A percentile compares a stretch with the other conserved stretches of the same genome.
Evolutionary conservation across 1,140 invertebrate species (phyloP).

Genomic region (Paraescarpia echinospica): DNA sequence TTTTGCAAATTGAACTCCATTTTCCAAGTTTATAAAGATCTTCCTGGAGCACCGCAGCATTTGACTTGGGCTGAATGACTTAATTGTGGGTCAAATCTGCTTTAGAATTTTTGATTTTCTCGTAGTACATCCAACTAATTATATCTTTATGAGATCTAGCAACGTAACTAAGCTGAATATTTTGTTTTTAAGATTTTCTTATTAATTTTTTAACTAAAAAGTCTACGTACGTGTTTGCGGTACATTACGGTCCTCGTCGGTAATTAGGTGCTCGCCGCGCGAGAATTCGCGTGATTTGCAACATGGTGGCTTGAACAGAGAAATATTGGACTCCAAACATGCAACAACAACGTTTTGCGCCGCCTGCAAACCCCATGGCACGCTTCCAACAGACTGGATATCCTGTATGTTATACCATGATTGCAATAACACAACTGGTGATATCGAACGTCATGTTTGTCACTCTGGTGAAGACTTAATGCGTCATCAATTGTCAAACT

Average conservation of each 20-base stretch:
- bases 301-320: neutral
- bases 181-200: too few relatives aligned
- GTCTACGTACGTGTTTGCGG: neutral
- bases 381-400: slow-evolving; percentile 3
- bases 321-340: neutral
- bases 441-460: neutral
- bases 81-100: too few relatives aligned
- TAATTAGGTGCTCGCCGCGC: neutral
- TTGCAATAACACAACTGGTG: neutral
- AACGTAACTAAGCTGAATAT: too few relatives aligned
- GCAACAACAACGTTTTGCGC: neutral
- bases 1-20: too few relatives aligned
- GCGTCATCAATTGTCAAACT: neutral
- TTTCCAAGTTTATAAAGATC: too few relatives aligned
- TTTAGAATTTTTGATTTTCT: too few relatives aligned
- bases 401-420: neutral
- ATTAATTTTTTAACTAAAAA: too few relatives aligned
- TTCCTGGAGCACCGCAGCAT: too few relatives aligned
- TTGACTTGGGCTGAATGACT: too few relatives aligned
- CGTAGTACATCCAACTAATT: too few relatives aligned
- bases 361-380: neutral
- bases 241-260: neutral
- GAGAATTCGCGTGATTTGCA: neutral
- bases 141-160: too few relatives aligned
- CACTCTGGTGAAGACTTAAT: neutral